Percentiles rank a stretch among this genome's conserved stretches.
These are phyloP conservation scores for Folsomia manolachei DNA, from an alignment of 2,888 invertebrate species.

Conservation along the genomic window DNA sequence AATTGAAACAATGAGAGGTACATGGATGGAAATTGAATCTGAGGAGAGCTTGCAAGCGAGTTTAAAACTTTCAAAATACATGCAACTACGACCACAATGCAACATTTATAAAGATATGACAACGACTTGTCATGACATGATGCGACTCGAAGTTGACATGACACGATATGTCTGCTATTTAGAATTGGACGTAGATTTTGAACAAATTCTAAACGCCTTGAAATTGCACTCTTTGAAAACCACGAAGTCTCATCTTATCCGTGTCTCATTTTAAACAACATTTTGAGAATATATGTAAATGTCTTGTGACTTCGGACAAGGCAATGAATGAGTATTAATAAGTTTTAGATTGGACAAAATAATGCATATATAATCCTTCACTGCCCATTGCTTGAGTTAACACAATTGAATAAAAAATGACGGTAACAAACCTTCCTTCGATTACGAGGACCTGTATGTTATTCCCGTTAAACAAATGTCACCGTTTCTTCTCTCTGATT, in stretches of 20 bases:
- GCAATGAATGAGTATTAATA: neutral
- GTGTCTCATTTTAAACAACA: neutral
- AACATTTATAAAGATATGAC: neutral
- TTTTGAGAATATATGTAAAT: too few species aligned
- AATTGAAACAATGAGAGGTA: neutral
- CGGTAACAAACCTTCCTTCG: neutral
- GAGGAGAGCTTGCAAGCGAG: too few species aligned
- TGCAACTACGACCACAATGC: too few species aligned
- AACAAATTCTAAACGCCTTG: neutral
- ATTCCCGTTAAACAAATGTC: neutral
- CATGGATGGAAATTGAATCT: neutral
- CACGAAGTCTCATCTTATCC: neutral
- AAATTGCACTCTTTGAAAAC: neutral
- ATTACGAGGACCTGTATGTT: neutral
- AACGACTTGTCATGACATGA: neutral
- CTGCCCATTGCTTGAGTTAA: too few species aligned
- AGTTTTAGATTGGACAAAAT: neutral
- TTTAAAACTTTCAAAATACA: too few species aligned
- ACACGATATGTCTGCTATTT: neutral
- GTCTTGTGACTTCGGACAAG: too few species aligned
- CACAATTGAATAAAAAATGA: too few species aligned
- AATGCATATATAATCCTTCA: neutral
- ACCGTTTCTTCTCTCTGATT: neutral
- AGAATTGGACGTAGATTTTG: neutral
- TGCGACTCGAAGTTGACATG: neutral